Evolutionary conservation across 2,113 vertebrate species (phyloP), one percentile per base, ranked within the genome.

Genomic region (Rhinoderma darwinii): DNA sequence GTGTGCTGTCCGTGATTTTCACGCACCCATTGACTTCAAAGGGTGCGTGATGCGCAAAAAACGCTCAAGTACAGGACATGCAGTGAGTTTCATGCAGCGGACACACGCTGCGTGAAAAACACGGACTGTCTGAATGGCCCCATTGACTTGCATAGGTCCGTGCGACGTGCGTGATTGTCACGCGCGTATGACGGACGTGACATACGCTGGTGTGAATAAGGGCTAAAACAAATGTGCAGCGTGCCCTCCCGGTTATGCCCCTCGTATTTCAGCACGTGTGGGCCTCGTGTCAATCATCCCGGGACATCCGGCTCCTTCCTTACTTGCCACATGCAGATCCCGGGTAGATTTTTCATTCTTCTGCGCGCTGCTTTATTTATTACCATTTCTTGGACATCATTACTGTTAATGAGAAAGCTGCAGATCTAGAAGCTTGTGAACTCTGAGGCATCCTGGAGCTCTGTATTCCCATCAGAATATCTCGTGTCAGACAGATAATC

Each of bases 401-500:
- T 37, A 37, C 32, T 32, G 22, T 56, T 56, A 79, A 79, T 56
- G 77, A n/a, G 51, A n/a, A 11, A 56, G 77, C 14, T 41, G 35
- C 22, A 59, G 59, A 59, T 32, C 51, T 80, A 39, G 77, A 61
- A 25, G 37, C 51, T 80, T 51, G 51, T 59, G 73, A 75, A 44
- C 73, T 44, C 18, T 22, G 66, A 51, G 39, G 22, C 66, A 84
- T 37, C 50, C 63, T 70, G 81, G 43, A 68, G 15, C 39, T 44
- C 11, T 73, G 1, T 73, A 54, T 73, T 84, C 66, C 82, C 68
- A 56, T 22, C 39, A 18, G 70, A n/a, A 59, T 27, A 56, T 25
- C 82, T 56, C 15, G 47, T 73, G 66, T 74, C 68, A 84, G 68
- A 73, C 35, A 22, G 43, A 74, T 15, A 15, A 41, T 59, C 83